Evolutionary conservation across 2,113 vertebrate genomes (phyloP).

Genomic region (Manacus vitellinus): DNA sequence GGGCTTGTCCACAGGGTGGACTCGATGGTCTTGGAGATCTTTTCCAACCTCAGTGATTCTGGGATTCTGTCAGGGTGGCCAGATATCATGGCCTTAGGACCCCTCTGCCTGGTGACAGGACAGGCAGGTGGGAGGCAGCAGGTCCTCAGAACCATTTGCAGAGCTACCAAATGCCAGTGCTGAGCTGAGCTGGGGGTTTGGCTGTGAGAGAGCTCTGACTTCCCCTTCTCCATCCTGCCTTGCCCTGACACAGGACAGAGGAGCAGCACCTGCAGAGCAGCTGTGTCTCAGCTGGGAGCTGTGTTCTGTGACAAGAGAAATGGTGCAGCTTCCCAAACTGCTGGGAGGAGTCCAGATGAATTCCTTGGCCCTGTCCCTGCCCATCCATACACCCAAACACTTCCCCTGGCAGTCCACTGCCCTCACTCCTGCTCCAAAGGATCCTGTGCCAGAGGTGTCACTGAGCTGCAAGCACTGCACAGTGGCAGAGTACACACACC

Average conservation of each 20-base stretch:
- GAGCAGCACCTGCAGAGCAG: background rate
- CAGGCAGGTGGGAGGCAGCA: background rate
- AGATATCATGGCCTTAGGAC: background rate
- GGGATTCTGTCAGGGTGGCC: background rate
- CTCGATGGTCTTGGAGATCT: background rate
- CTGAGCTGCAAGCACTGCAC: background rate
- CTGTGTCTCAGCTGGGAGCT: background rate
- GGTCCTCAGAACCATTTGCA: background rate
- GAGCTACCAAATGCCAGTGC: background rate
- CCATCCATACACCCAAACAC: fast-evolving
- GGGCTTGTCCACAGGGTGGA: background rate
- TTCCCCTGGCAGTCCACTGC: background rate
- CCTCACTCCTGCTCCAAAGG: background rate
- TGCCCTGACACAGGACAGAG: fast-evolving
- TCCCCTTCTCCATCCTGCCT: background rate
- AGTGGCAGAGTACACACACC: background rate
- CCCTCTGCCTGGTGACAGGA: background rate
- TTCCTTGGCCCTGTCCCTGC: background rate
- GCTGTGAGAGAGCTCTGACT: background rate
- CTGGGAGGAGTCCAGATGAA: background rate
- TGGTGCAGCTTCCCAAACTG: background rate
- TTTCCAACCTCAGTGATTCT: background rate
- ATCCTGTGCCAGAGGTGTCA: background rate
- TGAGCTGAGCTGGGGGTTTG: fast-evolving
- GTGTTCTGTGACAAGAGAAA: background rate